Evolutionary conservation across 2,888 invertebrate genomes (phyloP), one percentile per base, ranked within the genome.

Genomic region (Phengaris alcon): DNA sequence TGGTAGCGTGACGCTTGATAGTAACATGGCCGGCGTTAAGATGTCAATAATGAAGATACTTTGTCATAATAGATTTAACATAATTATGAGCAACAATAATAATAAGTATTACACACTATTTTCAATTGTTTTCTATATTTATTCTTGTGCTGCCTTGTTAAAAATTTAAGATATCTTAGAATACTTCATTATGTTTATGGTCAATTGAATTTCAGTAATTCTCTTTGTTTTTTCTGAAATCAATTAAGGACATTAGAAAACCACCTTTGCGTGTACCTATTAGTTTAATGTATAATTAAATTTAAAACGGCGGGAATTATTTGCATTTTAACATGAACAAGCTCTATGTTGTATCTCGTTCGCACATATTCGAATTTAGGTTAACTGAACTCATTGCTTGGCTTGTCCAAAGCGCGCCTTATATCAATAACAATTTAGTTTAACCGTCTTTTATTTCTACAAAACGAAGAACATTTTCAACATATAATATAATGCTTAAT

Each of bases 11-110:
- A 92, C 91, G 93, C 93, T 89, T 87, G 86, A 82, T 86, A 82
- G 86, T 88, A 93, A 91, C 88, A 93, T 93, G 93, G 93, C 92
- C 93, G 93, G 91, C 87, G 87, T 89, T 22, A 80, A 79, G 80
- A 80, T 82, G 81, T 82, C 80, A 79, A 82, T 82, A 79, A 82
- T 82, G 81, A 57, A 75, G 57, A 74, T 51, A 75, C 59, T 70
- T 74, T 55, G 57, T 75, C 48, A 55, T 48, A 57, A 22, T 22
- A 22, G 22, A 22, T 22, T 22, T 22, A 22, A 22, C 22, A 22
- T 22, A n/a, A 1, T 70, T 48, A n/a, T 12, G 35, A 52, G 35
- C n/a, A 10, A 52, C 44, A 15, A 69, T 57, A 57, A 57, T 15
- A 15, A 22, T 15, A 15, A 15, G 8, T 9, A 22, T 9, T 68